phyloP scores from a whole-genome alignment of 2,113 vertebrate genomes.

The Oryzias celebensis region DNA sequence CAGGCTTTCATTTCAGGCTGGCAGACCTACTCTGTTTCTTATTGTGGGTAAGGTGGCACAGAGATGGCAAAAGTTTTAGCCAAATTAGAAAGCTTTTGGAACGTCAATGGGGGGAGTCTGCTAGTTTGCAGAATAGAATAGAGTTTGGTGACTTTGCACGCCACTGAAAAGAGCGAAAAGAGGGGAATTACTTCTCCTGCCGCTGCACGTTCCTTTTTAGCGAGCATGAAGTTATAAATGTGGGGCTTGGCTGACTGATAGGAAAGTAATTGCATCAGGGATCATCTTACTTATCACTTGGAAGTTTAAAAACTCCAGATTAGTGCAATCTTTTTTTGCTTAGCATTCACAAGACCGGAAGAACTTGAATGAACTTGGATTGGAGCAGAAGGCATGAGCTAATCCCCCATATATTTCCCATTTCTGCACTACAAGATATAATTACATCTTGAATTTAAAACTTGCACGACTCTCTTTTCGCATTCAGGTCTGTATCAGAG shows the following conservation, averaged over 20 bases:
- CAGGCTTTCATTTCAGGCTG: slow-evolving; percentile 60
- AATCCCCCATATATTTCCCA: slow-evolving; percentile 45
- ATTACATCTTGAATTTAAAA: slow-evolving; percentile 57
- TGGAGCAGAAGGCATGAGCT: slow-evolving; percentile 31
- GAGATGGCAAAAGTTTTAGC: slow-evolving; percentile 56
- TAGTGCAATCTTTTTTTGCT: slow-evolving; percentile 17
- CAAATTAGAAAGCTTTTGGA: slow-evolving; percentile 49
- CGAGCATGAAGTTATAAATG: slow-evolving; percentile 1
- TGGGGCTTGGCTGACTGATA: slow-evolving; percentile 27
- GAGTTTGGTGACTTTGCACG: slow-evolving; percentile 11
- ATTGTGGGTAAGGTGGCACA: slow-evolving; percentile 37
- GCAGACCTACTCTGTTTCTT: slow-evolving; percentile 38
- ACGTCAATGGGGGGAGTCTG: slow-evolving; percentile 20
- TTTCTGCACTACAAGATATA: slow-evolving; percentile 63
- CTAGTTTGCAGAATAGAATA: slow-evolving; percentile 8
- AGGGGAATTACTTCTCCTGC: background rate
- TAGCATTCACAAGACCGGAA: slow-evolving; percentile 7
- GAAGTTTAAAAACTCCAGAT: slow-evolving; percentile 35
- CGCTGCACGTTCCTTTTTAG: background rate
- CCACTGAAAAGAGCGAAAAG: slow-evolving; percentile 2
- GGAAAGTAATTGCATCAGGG: slow-evolving; percentile 35
- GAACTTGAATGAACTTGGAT: slow-evolving; percentile 16
- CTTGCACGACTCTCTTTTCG: slow-evolving; percentile 32
- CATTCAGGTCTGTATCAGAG: slow-evolving; percentile 39
- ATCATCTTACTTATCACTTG: slow-evolving; percentile 29